These are phyloP conservation scores for Eriosoma lanigerum DNA, from an alignment of 1,140 invertebrate genomes.

Conservation along the genomic window DNA sequence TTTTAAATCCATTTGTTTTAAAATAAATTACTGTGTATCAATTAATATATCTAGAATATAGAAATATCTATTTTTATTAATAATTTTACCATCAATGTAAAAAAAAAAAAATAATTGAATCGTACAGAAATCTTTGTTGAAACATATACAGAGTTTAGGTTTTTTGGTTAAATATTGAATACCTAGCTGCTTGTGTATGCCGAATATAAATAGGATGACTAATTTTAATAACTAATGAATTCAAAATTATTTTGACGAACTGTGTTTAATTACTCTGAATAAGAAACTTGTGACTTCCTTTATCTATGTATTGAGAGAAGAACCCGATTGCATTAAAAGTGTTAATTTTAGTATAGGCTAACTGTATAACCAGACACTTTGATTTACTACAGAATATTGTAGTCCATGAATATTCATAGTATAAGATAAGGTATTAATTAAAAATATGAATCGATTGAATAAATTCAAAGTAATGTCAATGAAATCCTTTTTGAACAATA, in stretches of 20 bases:
- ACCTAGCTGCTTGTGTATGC: not conserved
- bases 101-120: no score
- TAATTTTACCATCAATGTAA: no score
- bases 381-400: not conserved
- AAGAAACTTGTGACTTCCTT: no score
- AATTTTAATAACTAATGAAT: slow-evolving; percentile 1
- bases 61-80: no score
- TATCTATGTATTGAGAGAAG: not conserved
- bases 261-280: not conserved
- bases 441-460: not conserved
- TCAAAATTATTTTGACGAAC: not conserved
- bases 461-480: not conserved
- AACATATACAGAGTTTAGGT: no score
- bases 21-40: no score
- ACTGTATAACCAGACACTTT: not conserved
- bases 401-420: slow-evolving; percentile 26
- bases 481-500: no score
- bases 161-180: not conserved
- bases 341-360: not conserved
- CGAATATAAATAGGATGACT: not conserved
- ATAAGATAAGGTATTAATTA: slow-evolving; percentile 2
- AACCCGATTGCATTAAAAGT: not conserved
- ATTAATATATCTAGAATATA: no score
- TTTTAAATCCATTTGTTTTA: no score
- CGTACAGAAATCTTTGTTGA: not conserved